These are phyloP conservation scores for Hylyphantes graminicola DNA, from an alignment of 1,140 invertebrate genomes.

Conservation along the genomic window DNA sequence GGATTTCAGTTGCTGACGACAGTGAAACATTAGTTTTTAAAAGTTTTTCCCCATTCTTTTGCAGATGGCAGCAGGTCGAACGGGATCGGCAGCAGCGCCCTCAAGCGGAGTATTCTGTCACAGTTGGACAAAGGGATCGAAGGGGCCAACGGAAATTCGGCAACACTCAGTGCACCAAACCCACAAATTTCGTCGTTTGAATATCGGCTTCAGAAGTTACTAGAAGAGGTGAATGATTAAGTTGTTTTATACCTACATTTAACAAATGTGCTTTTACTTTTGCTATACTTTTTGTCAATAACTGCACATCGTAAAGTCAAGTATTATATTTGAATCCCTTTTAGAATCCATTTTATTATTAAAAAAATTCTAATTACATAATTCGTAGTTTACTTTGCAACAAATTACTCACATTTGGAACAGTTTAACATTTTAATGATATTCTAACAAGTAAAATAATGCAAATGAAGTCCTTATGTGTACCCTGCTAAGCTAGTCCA, in stretches of 20 bases:
- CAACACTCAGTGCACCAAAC: neutral
- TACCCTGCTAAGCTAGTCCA: too few relatives aligned
- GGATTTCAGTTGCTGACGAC: conserved; percentile 20
- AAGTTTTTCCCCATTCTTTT: conserved; percentile 16
- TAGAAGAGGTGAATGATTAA: conserved; percentile 50
- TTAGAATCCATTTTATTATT: neutral
- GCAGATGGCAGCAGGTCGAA: conserved; percentile 59
- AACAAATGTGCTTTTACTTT: neutral
- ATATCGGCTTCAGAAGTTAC: conserved; percentile 36
- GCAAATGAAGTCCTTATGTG: too few relatives aligned
- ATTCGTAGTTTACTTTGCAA: too few relatives aligned
- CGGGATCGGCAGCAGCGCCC: conserved; percentile 53
- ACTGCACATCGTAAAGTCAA: neutral
- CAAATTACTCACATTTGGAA: neutral
- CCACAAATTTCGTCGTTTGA: conserved; percentile 39
- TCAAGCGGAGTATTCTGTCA: conserved; percentile 59
- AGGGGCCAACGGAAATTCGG: neutral
- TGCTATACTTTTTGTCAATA: neutral
- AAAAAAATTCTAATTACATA: too few relatives aligned
- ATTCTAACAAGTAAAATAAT: too few relatives aligned
- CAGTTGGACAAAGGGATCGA: conserved; percentile 48
- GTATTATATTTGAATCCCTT: neutral
- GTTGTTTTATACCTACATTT: neutral
- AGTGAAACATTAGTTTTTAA: neutral
- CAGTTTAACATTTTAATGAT: neutral